Conservation (phyloP, 2,113 vertebrate species). For the Albula glossodonta region DNA sequence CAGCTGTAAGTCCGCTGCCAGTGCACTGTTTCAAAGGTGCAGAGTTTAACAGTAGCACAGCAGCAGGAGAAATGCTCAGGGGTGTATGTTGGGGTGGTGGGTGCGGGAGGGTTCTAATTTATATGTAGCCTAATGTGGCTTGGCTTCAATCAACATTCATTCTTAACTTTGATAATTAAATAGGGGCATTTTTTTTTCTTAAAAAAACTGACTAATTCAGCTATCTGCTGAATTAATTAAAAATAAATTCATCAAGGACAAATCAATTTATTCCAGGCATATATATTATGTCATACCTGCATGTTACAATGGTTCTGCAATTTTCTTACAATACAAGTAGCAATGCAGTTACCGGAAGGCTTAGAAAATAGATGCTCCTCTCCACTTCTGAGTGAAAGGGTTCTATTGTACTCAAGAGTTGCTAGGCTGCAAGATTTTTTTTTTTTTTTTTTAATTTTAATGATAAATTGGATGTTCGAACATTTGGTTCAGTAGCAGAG, state of each 20-base stretch:
- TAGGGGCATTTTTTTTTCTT: not conserved
- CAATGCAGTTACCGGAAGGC: not conserved
- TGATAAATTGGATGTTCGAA: no score
- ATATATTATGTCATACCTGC: not conserved
- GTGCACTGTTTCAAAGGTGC: not conserved
- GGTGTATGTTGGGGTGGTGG: no score
- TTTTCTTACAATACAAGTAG: not conserved
- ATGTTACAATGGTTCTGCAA: not conserved
- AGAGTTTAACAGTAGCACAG: not conserved
- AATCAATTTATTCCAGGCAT: not conserved
- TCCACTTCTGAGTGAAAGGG: no score
- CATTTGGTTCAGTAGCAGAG: no score
- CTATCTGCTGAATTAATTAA: not conserved
- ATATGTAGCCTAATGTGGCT: not conserved
- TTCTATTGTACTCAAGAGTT: not conserved
- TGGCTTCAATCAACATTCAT: not conserved
- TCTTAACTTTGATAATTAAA: not conserved
- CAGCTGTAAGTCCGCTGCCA: not conserved
- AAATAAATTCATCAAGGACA: no score
- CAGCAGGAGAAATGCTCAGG: not conserved
- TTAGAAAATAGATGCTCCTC: not conserved
- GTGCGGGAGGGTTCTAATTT: no score
- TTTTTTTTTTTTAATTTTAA: no score
- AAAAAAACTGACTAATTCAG: not conserved
- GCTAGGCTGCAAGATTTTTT: no score